Evolutionary conservation across 1,140 invertebrate genomes (phyloP), one percentile per base, ranked within the genome.

Genomic region (Campoletis sonorensis): DNA sequence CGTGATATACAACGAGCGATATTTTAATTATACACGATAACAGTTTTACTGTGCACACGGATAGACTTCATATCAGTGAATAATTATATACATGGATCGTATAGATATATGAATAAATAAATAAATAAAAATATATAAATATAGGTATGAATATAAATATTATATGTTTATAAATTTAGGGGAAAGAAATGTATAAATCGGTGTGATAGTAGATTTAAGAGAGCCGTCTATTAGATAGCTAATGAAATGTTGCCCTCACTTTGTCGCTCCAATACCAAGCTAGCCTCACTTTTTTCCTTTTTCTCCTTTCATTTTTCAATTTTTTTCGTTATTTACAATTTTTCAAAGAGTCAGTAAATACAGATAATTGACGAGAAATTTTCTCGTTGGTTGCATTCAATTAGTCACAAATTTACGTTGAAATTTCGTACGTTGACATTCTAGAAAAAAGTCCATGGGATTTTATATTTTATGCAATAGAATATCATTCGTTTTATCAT

Each of bases 141-240:
- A 72, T 49, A 21, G n/a, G 30, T 68, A 49, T 76, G 16, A 49
- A 76, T 83, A 81, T 79, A 45, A 45, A 45, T 45, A 45, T 45
- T 45, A 8, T 83, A 45, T 76, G 61, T 81, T 86, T 86, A 33
- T 21, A 87, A 79, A 72, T 71, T 86, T 84, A 84, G 82, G 49
- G 11, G 58, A 23, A 33, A 86, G 82, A 89, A n/a, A 88, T 91
- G 90, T 92, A 91, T 90, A 91, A 91, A 92, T 92, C 72, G 91
- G 91, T 92, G 91, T 92, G 91, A 92, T 92, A 92, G 89, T 91
- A 92, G 90, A 80, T 86, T 87, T 92, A 92, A 90, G 90, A 45
- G 40, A 45, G 40, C 40, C 40, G 40, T 45, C 40, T 45, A 45
- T 70, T 30, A 78, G 10, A 64, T 23, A 64, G 67, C n/a, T 18